These are phyloP conservation scores for Cyrtonyx montezumae DNA, from an alignment of 2,113 vertebrate species.

Conservation along the genomic window DNA sequence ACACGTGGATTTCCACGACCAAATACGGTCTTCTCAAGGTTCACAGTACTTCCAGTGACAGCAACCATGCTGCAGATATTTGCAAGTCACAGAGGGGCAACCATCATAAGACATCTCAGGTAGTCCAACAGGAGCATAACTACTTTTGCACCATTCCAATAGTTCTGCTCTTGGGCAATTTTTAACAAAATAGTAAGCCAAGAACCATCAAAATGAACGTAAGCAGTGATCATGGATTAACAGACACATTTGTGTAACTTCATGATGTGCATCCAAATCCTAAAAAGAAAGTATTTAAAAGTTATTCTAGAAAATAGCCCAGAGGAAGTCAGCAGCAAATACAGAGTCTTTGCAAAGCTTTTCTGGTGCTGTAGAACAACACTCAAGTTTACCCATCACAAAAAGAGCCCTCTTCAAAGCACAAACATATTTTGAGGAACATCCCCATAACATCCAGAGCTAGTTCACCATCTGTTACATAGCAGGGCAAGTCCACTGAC, in stretches of 20 bases:
- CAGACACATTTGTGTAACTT: no score
- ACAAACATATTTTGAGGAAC: neutral
- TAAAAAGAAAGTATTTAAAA: neutral
- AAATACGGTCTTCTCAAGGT: neutral
- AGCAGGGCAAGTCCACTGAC: neutral
- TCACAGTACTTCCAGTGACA: neutral
- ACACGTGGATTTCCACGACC: neutral
- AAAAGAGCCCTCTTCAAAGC: neutral
- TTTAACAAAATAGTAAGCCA: neutral
- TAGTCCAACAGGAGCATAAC: neutral
- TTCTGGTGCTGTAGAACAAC: neutral
- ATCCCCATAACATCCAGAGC: neutral
- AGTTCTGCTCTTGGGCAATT: neutral
- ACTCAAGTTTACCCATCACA: neutral
- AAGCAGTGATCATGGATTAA: neutral
- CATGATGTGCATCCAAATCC: neutral
- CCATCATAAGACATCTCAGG: neutral
- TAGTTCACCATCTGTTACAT: neutral
- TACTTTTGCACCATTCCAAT: neutral
- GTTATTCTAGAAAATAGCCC: neutral
- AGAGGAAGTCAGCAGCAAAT: neutral
- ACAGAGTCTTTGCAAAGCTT: neutral
- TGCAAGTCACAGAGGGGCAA: neutral
- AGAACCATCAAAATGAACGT: neutral
- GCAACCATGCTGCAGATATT: neutral